Base-by-base conservation (phyloP, 1,140 invertebrate genomes). In the Drosophila pallidifrons region DNA sequence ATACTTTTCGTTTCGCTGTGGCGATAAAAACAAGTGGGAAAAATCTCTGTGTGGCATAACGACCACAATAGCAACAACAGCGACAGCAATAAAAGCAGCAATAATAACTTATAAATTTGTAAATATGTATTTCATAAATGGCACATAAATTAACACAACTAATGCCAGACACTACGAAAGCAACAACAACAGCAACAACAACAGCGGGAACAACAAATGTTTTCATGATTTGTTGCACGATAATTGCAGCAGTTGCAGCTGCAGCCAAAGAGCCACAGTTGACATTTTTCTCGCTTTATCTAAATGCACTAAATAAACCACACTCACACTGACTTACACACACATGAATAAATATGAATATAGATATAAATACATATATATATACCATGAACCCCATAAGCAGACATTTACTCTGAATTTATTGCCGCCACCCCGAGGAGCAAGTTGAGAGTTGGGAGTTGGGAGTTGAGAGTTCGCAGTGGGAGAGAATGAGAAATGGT, bases 81-180 rank as follows among this genome's bases (percentile, higher is more conserved):
- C 8, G 35, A 38, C 35, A 10, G 35, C 55, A 51, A 69, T 43
- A 13, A 32, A 15, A 61, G 59, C 59, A 55, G 16, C 66, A 78
- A 81, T 85, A 85, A 85, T 85, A 75, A 77, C 68, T 83, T 79
- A 88, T 80, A 80, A 87, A 88, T 87, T 82, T 87, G 82, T 83
- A 87, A 88, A 87, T 87, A 87, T 87, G 88, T 87, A 87, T 87
- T 87, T 87, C 77, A 87, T 77, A 87, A 88, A 87, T 87, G 82
- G 80, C 69, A 83, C 82, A 87, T 87, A 87, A 87, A 87, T 87
- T 87, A 87, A 87, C 83, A 83, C 82, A 88, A 77, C 77, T 88
- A 87, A 87, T 88, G 82, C 77, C 82, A 75, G 73, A 82, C 65
- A 78, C 61, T 66, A 32, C 8, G 47, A 58, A 28, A n/a, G 11